Evolutionary conservation across 2,888 invertebrate genomes (phyloP).

Genomic region (Andrena dorsata): DNA sequence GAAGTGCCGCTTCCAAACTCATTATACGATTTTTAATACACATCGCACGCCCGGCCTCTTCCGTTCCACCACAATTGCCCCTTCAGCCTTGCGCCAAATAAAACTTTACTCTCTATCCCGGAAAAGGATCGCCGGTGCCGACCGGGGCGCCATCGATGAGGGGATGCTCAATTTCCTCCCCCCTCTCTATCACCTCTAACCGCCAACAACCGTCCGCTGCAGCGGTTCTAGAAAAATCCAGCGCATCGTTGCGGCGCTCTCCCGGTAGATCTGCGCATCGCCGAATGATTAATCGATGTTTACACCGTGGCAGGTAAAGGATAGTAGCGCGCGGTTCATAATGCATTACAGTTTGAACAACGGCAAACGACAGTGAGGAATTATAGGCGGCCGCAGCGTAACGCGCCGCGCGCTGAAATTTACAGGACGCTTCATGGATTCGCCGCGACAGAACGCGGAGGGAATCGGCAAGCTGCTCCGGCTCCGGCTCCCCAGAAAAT

Average conservation of each 20-base stretch:
- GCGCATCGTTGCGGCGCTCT: background rate
- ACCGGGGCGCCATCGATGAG: too few relatives aligned
- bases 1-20: slow-evolving; percentile 48
- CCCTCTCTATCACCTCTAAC: too few relatives aligned
- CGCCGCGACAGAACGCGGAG: background rate
- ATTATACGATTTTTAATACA: slow-evolving; percentile 58
- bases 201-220: too few relatives aligned
- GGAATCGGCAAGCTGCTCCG: background rate
- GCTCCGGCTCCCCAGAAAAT: background rate
- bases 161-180: too few relatives aligned
- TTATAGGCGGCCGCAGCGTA: slow-evolving; percentile 7
- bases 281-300: slow-evolving; percentile 49
- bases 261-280: slow-evolving; percentile 14
- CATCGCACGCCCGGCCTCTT: background rate
- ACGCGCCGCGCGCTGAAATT: slow-evolving; percentile 27
- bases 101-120: background rate
- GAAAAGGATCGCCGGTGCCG: background rate
- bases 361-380: slow-evolving; percentile 53
- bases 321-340: slow-evolving; percentile 44
- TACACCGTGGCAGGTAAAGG: slow-evolving; percentile 9
- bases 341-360: slow-evolving; percentile 48
- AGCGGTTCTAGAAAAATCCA: slow-evolving; percentile 3
- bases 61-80: too few relatives aligned
- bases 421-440: background rate
- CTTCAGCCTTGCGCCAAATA: background rate